A percentile compares a stretch with the other conserved stretches of the same genome.
Evolutionary conservation across 2,888 invertebrate species (phyloP).

Genomic region (Oligia strigilis): DNA sequence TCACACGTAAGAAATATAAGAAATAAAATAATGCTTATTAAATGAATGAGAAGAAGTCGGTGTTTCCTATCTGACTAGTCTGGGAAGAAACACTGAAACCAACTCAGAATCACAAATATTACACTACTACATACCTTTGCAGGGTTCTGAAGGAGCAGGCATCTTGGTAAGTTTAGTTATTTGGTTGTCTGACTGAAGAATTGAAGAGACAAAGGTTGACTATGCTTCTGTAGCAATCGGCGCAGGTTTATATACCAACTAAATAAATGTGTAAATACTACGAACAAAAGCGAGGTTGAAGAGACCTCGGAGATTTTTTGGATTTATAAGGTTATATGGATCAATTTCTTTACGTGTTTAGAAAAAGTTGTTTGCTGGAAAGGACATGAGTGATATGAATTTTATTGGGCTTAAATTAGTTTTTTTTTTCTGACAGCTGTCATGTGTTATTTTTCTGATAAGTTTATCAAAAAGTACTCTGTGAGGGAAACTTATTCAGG

Average conservation of each 20-base stretch:
- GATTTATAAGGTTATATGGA: constrained; percentile 22
- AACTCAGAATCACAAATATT: background rate
- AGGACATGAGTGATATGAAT: background rate
- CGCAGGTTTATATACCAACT: constrained; percentile 66
- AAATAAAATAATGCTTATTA: background rate
- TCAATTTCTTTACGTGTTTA: background rate
- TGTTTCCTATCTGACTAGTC: background rate
- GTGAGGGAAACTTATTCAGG: no score
- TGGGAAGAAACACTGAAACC: background rate
- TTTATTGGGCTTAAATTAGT: no score
- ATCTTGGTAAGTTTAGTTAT: constrained; percentile 74
- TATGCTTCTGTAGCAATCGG: constrained; percentile 56
- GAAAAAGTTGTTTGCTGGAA: background rate
- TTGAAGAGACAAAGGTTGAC: constrained; percentile 44
- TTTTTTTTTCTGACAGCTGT: no score
- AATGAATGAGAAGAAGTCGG: background rate
- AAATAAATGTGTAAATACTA: constrained; percentile 71
- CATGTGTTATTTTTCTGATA: no score
- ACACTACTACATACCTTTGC: constrained; percentile 86
- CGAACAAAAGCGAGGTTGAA: constrained; percentile 73
- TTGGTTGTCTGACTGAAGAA: constrained; percentile 26
- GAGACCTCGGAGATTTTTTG: constrained; percentile 73
- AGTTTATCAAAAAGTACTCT: no score
- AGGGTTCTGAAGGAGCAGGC: constrained; percentile 90
- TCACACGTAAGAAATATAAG: background rate